Conservation (phyloP, 30 jellyfish, hydroid and myxozoan genomes). For the Hydra vulgaris region DNA sequence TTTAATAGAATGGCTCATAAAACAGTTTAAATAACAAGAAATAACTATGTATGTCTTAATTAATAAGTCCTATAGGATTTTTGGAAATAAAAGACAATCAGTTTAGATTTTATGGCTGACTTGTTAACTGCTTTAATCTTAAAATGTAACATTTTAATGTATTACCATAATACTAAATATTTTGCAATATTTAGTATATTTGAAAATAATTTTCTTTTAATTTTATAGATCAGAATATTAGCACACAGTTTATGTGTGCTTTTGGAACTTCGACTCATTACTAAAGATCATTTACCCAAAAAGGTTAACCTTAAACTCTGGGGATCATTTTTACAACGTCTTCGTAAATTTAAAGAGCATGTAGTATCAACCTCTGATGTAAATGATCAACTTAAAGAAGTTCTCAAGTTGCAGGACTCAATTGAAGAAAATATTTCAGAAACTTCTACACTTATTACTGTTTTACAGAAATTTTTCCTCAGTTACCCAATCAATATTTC, state of each 20-base stretch:
- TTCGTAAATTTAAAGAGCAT: conserved; percentile 47
- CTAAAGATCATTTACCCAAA: conserved; percentile 17
- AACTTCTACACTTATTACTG: conserved; percentile 45
- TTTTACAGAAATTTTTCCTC: conserved; percentile 54
- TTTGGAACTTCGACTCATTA: conserved; percentile 40
- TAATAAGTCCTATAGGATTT: too few species aligned
- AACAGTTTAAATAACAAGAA: too few species aligned
- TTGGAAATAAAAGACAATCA: too few species aligned
- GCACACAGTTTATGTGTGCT: conserved; percentile 67
- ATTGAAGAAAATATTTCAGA: conserved; percentile 64
- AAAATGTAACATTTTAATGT: too few species aligned
- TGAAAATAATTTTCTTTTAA: too few species aligned
- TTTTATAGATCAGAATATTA: conserved; percentile 52
- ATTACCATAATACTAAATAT: too few species aligned
- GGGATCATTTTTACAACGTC: conserved; percentile 61
- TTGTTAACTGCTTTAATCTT: too few species aligned
- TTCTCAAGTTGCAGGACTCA: conserved; percentile 51
- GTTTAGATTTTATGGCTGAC: too few species aligned
- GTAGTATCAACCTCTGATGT: conserved; percentile 31
- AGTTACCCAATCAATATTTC: conserved; percentile 29
- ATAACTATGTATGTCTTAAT: too few species aligned
- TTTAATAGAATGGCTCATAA: too few species aligned
- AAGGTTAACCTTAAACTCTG: conserved; percentile 25
- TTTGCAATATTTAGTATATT: too few species aligned
- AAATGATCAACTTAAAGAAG: conserved; percentile 29